Conservation (phyloP, 1,140 invertebrate species). For the Leptinotarsa undecemlineata region DNA sequence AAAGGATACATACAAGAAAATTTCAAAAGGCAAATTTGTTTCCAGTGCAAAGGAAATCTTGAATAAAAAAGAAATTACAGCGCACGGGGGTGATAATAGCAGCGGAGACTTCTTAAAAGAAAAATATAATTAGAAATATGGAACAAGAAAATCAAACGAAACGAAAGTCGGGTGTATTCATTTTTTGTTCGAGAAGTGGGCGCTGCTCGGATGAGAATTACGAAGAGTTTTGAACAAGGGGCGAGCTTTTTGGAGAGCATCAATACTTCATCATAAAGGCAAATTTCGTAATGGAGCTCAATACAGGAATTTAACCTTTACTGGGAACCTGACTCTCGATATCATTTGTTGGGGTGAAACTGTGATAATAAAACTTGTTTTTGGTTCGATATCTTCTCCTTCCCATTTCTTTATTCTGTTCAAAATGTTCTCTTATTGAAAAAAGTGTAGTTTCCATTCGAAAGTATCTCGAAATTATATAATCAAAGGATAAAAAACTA, state of each 20-base stretch:
- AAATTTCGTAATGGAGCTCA: neutral
- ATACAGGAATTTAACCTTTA: too few species aligned
- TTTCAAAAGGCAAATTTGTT: slow-evolving; percentile 53
- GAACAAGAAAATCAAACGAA: slow-evolving; percentile 48
- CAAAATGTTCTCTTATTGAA: too few species aligned
- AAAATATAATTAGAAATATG: slow-evolving; percentile 53
- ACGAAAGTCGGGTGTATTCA: slow-evolving; percentile 29
- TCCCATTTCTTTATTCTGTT: too few species aligned
- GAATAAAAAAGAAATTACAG: slow-evolving; percentile 48
- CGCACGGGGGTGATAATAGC: slow-evolving; percentile 48
- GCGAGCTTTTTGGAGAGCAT: neutral
- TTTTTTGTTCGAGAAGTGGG: slow-evolving; percentile 34
- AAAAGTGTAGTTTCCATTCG: too few species aligned
- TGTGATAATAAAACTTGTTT: too few species aligned
- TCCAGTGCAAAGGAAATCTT: slow-evolving; percentile 29
- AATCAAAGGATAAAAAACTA: too few species aligned
- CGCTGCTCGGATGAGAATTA: slow-evolving; percentile 19
- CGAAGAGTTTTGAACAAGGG: slow-evolving; percentile 9
- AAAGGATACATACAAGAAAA: slow-evolving; percentile 52
- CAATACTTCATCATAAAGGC: slow-evolving; percentile 2
- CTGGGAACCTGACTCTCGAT: too few species aligned
- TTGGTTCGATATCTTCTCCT: too few species aligned
- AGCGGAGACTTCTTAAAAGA: slow-evolving; percentile 46
- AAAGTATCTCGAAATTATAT: too few species aligned
- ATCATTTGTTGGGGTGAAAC: too few species aligned